Conservation (phyloP, 2,888 invertebrate species). For the Phyto melanocephala region DNA sequence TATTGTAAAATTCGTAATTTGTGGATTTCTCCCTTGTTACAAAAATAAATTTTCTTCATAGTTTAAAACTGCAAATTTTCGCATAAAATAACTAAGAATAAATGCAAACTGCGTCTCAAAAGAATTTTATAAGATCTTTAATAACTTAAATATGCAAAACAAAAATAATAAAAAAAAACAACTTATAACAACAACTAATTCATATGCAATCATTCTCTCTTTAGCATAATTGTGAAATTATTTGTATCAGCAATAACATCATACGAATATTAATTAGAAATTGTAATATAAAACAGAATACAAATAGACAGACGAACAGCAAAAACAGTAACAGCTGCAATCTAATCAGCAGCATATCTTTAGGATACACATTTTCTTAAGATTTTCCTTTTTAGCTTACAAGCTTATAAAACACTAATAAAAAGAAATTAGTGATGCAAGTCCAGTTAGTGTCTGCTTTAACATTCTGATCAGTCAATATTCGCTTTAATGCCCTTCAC, state of each 20-base stretch:
- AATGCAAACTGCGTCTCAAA: neutral
- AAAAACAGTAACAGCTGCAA: neutral
- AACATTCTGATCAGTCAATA: no score
- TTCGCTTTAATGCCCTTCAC: no score
- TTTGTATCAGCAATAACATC: constrained; percentile 36
- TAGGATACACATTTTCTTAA: neutral
- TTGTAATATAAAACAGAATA: neutral
- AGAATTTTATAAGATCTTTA: neutral
- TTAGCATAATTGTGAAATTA: constrained; percentile 55
- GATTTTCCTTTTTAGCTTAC: neutral
- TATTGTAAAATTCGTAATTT: no score
- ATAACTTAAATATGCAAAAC: neutral
- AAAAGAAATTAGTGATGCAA: neutral
- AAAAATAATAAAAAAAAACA: neutral
- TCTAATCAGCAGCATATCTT: neutral
- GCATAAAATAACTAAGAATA: neutral
- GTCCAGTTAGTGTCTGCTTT: neutral
- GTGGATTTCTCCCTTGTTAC: no score
- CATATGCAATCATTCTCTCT: constrained; percentile 27
- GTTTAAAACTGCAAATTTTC: no score
- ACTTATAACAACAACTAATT: neutral
- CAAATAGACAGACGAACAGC: constrained; percentile 1
- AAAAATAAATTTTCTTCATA: no score
- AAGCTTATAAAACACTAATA: neutral
- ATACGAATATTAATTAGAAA: constrained; percentile 54